Percentiles rank a stretch among this genome's conserved stretches.
These are phyloP conservation scores for Nesidiocoris tenuis DNA, from an alignment of 2,888 invertebrate genomes.

Conservation along the genomic window DNA sequence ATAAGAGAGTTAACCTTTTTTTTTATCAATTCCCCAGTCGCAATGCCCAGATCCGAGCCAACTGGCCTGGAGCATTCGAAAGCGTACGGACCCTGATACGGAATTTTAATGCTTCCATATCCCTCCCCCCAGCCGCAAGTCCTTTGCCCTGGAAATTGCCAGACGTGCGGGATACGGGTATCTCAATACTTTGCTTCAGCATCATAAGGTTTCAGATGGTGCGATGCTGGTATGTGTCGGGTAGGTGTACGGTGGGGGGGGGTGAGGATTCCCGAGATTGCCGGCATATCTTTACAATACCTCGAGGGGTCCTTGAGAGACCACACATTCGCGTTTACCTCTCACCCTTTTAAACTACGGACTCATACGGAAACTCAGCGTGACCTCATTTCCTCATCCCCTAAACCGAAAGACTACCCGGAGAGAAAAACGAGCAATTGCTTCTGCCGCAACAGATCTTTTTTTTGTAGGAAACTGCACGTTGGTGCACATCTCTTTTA, in stretches of 20 bases:
- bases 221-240: neutral
- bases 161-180: neutral
- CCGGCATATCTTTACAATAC: conserved; percentile 38
- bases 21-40: no score
- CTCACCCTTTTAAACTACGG: neutral
- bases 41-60: no score
- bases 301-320: conserved; percentile 5
- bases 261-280: conserved; percentile 38
- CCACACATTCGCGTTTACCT: neutral
- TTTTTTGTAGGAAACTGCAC: neutral
- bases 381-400: neutral
- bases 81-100: conserved; percentile 12
- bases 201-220: no score
- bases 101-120: conserved; percentile 34
- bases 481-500: conserved; percentile 20
- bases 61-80: neutral
- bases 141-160: neutral
- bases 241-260: neutral
- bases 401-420: neutral
- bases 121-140: neutral
- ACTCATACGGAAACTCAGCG: neutral
- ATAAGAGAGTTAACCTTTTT: neutral
- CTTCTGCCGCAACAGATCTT: neutral
- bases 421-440: neutral
- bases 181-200: no score